These are phyloP conservation scores for Epirrhoe tristata DNA, from an alignment of 2,888 invertebrate genomes.

Conservation along the genomic window DNA sequence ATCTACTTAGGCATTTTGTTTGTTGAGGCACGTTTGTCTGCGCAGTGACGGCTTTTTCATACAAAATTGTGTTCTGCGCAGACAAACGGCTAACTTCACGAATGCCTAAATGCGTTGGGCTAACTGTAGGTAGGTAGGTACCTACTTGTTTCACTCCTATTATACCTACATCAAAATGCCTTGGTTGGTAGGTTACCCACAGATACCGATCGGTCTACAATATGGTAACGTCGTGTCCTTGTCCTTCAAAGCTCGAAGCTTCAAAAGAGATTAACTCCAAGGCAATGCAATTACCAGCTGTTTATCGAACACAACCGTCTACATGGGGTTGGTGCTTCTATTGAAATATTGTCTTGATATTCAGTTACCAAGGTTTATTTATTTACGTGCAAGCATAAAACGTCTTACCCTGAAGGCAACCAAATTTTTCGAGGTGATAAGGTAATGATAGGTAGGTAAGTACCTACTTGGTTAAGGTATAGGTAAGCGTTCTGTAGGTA, in stretches of 20 bases:
- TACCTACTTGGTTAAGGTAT: no score
- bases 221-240: conserved; percentile 15
- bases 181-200: not conserved
- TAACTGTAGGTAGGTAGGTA: no score
- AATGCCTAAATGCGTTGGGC: no score
- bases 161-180: not conserved
- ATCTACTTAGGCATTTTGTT: no score
- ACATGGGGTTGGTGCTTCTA: conserved; percentile 12
- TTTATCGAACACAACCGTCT: conserved; percentile 18
- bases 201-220: conserved; percentile 6
- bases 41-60: no score
- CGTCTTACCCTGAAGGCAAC: not conserved
- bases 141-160: not conserved
- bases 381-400: not conserved
- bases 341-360: conserved; percentile 18
- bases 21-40: no score
- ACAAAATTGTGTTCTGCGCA: no score
- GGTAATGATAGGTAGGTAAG: no score
- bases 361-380: not conserved
- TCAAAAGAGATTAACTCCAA: conserved; percentile 24
- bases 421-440: no score
- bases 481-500: no score
- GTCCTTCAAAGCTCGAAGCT: conserved; percentile 29
- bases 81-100: no score
- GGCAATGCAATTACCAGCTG: conserved; percentile 26